Evolutionary conservation across 2,797 vertebrate species (phyloP).

Genomic region (Tympanoctomys barrerae): DNA sequence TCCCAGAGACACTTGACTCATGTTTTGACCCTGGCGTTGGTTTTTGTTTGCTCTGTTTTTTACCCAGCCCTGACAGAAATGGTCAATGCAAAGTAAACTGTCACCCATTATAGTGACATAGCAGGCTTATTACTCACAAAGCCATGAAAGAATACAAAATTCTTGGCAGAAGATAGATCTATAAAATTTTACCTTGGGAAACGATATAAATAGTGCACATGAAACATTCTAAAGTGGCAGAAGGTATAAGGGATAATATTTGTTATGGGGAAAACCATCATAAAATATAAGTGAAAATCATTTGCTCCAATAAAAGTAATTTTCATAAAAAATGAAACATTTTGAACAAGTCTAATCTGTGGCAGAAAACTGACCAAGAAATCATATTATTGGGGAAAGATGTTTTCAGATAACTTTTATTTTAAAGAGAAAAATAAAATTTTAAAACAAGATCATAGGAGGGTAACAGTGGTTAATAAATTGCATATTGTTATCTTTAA

Average conservation of each 20-base stretch:
- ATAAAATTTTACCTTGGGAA: conserved; percentile 21
- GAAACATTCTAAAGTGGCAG: not conserved
- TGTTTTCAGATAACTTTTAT: not conserved
- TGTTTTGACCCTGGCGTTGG: not conserved
- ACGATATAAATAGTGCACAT: not conserved
- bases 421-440: too few species aligned
- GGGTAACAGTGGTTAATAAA: too few species aligned
- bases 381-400: not conserved
- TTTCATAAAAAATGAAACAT: conserved; percentile 11
- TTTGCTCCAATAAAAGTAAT: not conserved
- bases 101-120: not conserved
- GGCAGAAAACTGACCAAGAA: not conserved
- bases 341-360: not conserved
- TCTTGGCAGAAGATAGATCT: not conserved
- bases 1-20: not conserved
- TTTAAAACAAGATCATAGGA: too few species aligned
- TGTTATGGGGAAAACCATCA: not conserved
- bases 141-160: not conserved
- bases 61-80: not conserved
- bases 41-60: not conserved
- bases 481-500: too few species aligned
- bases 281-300: conserved; percentile 26
- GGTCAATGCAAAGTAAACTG: not conserved
- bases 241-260: not conserved
- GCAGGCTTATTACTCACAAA: not conserved